Evolutionary conservation across 2,888 invertebrate species (phyloP).

Genomic region (Acleris emargana): DNA sequence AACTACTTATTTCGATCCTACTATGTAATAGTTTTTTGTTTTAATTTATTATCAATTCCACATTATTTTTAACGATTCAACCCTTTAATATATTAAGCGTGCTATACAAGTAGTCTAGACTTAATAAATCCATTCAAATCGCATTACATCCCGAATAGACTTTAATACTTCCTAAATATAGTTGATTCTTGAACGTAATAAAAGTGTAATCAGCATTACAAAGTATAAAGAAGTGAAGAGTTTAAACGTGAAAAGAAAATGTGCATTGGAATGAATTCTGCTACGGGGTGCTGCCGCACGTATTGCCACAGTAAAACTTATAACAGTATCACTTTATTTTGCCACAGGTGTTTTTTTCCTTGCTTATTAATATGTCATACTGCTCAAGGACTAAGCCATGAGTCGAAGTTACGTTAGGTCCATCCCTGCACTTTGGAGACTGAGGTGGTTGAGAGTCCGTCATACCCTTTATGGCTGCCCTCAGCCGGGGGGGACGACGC

Average conservation of each 20-base stretch:
- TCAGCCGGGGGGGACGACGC: no score
- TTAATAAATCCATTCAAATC: conserved; percentile 20
- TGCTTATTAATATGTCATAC: no score
- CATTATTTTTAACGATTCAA: no score
- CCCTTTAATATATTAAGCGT: not conserved
- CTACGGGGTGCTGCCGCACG: conserved; percentile 33
- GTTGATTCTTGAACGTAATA: conserved; percentile 24
- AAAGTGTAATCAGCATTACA: conserved; percentile 40
- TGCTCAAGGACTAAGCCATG: no score
- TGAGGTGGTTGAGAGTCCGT: no score
- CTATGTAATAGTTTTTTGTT: no score
- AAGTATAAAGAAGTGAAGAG: conserved; percentile 39
- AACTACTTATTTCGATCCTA: no score
- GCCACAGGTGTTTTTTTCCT: not conserved
- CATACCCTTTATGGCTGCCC: no score
- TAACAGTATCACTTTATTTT: not conserved
- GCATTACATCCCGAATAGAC: conserved; percentile 1
- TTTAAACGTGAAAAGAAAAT: conserved; percentile 42
- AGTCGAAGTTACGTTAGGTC: no score
- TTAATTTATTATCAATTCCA: no score
- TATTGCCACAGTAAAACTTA: conserved; percentile 21
- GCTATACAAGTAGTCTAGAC: not conserved
- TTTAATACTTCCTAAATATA: conserved; percentile 9
- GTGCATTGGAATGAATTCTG: conserved; percentile 42
- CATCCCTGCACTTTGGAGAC: no score